Evolutionary conservation across 2,113 vertebrate species (phyloP).

Genomic region (Castor canadensis): DNA sequence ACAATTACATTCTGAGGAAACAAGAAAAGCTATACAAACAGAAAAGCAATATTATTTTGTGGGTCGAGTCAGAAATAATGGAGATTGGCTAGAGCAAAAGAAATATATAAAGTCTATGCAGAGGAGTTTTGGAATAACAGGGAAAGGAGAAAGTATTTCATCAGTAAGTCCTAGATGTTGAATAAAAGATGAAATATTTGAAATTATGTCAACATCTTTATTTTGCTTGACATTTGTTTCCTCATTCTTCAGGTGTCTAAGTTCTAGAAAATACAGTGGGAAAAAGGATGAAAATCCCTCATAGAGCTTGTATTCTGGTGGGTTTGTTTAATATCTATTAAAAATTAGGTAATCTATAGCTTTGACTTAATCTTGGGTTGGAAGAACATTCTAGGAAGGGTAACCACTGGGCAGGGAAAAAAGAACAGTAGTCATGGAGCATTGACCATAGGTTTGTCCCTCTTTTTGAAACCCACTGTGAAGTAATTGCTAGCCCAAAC

Average conservation of each 20-base stretch:
- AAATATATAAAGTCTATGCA: background rate
- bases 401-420: background rate
- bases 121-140: background rate
- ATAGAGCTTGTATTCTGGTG: background rate
- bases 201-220: background rate
- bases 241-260: background rate
- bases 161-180: background rate
- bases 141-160: background rate
- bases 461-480: slow-evolving; percentile 26
- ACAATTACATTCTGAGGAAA: background rate
- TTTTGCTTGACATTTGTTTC: background rate
- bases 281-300: background rate
- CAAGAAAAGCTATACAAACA: background rate
- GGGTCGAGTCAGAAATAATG: background rate
- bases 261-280: background rate
- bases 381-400: background rate
- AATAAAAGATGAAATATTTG: slow-evolving; percentile 35
- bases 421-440: background rate
- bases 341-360: background rate
- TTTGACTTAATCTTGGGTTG: background rate
- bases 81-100: background rate
- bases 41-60: background rate
- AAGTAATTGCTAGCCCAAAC: slow-evolving; percentile 52
- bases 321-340: background rate
- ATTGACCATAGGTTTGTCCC: background rate